Evolutionary conservation across 1,140 invertebrate species (phyloP).

Genomic region (Dinothrombium tinctorium): DNA sequence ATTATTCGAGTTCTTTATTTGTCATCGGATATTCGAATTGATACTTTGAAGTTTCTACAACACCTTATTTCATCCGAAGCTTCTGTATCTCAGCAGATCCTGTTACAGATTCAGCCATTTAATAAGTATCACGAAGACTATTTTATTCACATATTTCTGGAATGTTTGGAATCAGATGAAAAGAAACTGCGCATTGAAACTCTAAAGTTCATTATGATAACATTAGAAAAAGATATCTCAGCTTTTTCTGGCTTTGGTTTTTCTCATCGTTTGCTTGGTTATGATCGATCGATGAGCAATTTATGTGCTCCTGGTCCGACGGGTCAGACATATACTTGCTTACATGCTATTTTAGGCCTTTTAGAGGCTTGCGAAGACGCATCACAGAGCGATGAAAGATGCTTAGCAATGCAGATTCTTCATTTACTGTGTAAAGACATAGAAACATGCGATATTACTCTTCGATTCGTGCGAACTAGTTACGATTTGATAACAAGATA

Average conservation of each 20-base stretch:
- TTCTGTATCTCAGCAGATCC: constrained; percentile 6
- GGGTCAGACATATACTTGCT: constrained; percentile 10
- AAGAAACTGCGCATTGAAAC: constrained; percentile 17
- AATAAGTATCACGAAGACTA: constrained; percentile 6
- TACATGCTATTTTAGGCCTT: constrained; percentile 10
- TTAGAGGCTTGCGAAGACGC: constrained; percentile 6
- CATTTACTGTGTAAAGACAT: constrained; percentile 10
- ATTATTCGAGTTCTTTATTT: constrained; percentile 8
- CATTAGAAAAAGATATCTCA: constrained; percentile 3
- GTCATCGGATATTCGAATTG: constrained; percentile 3
- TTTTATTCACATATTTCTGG: constrained; percentile 45
- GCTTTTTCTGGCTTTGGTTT: constrained; percentile 38
- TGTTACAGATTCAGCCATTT: constrained; percentile 7
- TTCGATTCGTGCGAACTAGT: constrained; percentile 11
- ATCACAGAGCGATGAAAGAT: no score
- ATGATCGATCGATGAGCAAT: constrained; percentile 34
- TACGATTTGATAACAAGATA: constrained; percentile 10
- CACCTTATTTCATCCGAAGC: constrained; percentile 4
- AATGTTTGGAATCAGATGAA: constrained; percentile 44
- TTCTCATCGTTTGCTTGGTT: constrained; percentile 66
- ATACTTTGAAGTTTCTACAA: constrained; percentile 9
- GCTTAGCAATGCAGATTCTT: constrained; percentile 9
- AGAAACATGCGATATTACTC: constrained; percentile 4
- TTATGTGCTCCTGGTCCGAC: constrained; percentile 24
- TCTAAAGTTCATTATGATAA: constrained; percentile 9